phyloP scores from a whole-genome alignment of 2,888 invertebrate species.

The Gibbula magus region DNA sequence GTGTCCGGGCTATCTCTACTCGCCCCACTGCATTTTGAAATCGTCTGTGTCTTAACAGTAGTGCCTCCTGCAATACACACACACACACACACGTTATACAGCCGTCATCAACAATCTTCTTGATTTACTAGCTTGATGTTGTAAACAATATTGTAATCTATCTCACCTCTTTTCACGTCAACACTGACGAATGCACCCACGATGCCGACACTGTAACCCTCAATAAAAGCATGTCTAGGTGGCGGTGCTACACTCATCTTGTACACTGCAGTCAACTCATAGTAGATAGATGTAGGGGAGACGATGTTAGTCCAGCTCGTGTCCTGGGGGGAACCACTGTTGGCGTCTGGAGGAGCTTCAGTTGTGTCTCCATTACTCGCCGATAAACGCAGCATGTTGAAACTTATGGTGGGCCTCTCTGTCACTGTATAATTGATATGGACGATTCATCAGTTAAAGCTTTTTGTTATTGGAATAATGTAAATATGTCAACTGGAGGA shows the following conservation, averaged over 20 bases:
- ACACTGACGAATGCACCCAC: background rate
- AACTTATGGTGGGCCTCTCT: constrained; percentile 19
- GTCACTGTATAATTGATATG: constrained; percentile 6
- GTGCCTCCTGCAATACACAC: background rate
- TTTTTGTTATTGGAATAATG: background rate
- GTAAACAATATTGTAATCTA: background rate
- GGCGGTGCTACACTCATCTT: background rate
- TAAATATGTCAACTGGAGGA: background rate
- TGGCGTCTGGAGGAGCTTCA: constrained; percentile 21
- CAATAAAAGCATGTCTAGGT: constrained; percentile 10
- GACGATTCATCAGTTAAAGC: background rate
- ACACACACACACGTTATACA: background rate
- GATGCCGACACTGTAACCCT: constrained; percentile 25
- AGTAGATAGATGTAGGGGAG: constrained; percentile 21
- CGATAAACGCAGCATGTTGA: constrained; percentile 17
- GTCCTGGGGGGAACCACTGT: constrained; percentile 19
- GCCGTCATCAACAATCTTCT: background rate
- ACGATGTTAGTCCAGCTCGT: constrained; percentile 31
- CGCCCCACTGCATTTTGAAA: background rate
- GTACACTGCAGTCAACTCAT: background rate
- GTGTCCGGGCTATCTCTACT: background rate
- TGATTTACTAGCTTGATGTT: background rate
- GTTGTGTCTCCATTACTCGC: constrained; percentile 17
- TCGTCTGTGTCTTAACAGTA: background rate
- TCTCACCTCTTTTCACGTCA: constrained; percentile 18